These are phyloP conservation scores for Pygoscelis adeliae DNA, from an alignment of 2,113 vertebrate genomes.

Conservation along the genomic window DNA sequence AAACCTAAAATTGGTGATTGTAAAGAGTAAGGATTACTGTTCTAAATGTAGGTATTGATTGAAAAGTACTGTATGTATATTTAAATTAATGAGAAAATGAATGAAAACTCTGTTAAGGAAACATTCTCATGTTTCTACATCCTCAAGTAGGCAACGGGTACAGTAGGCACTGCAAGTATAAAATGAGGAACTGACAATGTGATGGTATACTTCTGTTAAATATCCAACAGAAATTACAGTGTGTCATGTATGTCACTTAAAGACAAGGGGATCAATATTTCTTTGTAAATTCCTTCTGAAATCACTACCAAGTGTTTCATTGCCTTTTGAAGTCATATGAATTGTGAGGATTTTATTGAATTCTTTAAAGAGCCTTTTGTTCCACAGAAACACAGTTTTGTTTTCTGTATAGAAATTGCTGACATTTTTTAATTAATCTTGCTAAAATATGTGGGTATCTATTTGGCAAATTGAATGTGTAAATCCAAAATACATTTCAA, in stretches of 20 bases:
- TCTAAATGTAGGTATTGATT: neutral
- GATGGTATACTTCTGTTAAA: neutral
- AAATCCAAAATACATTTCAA: neutral
- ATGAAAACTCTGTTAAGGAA: neutral
- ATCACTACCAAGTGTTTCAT: neutral
- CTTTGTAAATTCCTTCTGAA: neutral
- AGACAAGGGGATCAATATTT: slow-evolving; percentile 18
- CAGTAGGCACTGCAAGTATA: neutral
- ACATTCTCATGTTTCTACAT: neutral
- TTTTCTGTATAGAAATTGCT: neutral
- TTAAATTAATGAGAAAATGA: neutral
- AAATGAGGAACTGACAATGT: neutral
- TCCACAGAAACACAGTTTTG: neutral
- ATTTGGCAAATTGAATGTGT: neutral
- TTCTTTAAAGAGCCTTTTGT: neutral
- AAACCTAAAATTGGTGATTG: neutral
- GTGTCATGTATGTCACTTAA: neutral
- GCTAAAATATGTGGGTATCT: neutral
- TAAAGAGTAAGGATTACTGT: neutral
- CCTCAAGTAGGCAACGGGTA: neutral
- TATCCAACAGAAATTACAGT: neutral
- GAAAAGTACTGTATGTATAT: neutral
- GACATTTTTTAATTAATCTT: slow-evolving; percentile 13
- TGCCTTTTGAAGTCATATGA: neutral
- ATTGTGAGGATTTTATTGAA: neutral